Conservation (phyloP, 2,888 invertebrate species). For the Caenorhabditis angaria region DNA sequence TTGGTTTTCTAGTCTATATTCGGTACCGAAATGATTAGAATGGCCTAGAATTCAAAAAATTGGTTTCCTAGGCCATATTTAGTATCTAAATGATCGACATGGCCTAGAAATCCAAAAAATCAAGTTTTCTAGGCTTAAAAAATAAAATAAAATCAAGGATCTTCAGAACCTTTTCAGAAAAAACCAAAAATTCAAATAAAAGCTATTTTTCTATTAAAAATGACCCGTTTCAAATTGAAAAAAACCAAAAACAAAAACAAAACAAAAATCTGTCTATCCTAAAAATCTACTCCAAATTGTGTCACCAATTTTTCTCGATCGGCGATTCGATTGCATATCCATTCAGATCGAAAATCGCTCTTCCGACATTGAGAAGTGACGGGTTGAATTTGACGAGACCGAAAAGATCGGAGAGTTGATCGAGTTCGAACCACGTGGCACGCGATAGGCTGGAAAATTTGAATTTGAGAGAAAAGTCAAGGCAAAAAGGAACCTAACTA, state of each 20-base stretch:
- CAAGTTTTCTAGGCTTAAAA: background rate
- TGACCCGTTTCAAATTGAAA: slow-evolving; percentile 9
- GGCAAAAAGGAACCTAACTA: background rate
- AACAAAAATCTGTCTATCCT: slow-evolving; percentile 10
- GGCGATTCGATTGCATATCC: slow-evolving; percentile 69
- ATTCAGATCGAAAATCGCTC: slow-evolving; percentile 63
- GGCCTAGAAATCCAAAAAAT: background rate
- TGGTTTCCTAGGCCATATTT: background rate
- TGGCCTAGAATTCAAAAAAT: background rate
- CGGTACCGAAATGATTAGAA: background rate
- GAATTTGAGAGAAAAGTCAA: background rate
- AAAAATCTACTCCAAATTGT: background rate
- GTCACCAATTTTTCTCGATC: slow-evolving; percentile 66
- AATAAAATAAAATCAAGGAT: background rate
- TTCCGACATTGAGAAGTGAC: slow-evolving; percentile 58
- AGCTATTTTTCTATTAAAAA: slow-evolving; percentile 8
- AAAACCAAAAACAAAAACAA: slow-evolving; percentile 17
- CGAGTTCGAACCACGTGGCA: slow-evolving; percentile 55
- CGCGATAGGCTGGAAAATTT: slow-evolving; percentile 41
- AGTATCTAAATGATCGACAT: background rate
- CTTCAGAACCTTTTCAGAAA: background rate
- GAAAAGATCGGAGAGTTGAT: slow-evolving; percentile 53
- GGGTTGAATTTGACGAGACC: slow-evolving; percentile 63
- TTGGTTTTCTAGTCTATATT: too few species aligned
- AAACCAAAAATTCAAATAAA: slow-evolving; percentile 3